These are phyloP conservation scores for Xanthia icteritia DNA, from an alignment of 2,888 invertebrate species.

Conservation along the genomic window DNA sequence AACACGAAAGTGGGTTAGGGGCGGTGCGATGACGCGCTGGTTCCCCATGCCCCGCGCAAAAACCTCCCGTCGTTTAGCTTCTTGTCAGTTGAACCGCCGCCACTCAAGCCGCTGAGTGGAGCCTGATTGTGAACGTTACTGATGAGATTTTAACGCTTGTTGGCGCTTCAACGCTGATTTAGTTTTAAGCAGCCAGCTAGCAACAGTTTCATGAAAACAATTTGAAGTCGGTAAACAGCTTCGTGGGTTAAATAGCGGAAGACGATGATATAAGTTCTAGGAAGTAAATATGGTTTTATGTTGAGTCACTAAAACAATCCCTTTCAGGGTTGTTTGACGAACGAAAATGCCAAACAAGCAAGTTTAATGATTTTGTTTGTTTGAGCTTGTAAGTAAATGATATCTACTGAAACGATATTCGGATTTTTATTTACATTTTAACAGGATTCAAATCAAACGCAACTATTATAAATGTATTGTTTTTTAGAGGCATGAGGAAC, in stretches of 20 bases:
- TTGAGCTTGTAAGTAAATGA: slow-evolving; percentile 27
- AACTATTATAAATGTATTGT: no score
- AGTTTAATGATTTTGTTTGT: slow-evolving; percentile 49
- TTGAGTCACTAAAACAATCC: slow-evolving; percentile 46
- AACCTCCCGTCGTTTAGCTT: slow-evolving; percentile 57
- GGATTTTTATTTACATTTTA: not conserved
- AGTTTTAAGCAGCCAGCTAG: slow-evolving; percentile 42
- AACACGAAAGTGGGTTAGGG: slow-evolving; percentile 73
- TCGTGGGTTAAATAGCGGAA: slow-evolving; percentile 13
- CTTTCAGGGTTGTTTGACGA: slow-evolving; percentile 42
- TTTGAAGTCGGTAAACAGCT: slow-evolving; percentile 28
- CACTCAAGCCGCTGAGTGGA: slow-evolving; percentile 33
- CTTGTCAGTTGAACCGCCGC: slow-evolving; percentile 35
- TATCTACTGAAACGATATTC: not conserved
- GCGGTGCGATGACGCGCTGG: slow-evolving; percentile 48
- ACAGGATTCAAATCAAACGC: no score
- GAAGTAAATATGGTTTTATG: slow-evolving; percentile 43
- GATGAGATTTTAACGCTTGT: slow-evolving; percentile 61
- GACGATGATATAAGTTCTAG: slow-evolving; percentile 37
- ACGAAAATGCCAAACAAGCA: slow-evolving; percentile 31
- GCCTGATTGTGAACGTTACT: slow-evolving; percentile 47
- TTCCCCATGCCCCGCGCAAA: slow-evolving; percentile 41
- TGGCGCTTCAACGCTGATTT: slow-evolving; percentile 45
- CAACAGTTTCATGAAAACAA: slow-evolving; percentile 23
- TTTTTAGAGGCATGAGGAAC: no score